These are phyloP conservation scores for Mylabris sibirica DNA, from an alignment of 2,888 invertebrate genomes.

Conservation along the genomic window DNA sequence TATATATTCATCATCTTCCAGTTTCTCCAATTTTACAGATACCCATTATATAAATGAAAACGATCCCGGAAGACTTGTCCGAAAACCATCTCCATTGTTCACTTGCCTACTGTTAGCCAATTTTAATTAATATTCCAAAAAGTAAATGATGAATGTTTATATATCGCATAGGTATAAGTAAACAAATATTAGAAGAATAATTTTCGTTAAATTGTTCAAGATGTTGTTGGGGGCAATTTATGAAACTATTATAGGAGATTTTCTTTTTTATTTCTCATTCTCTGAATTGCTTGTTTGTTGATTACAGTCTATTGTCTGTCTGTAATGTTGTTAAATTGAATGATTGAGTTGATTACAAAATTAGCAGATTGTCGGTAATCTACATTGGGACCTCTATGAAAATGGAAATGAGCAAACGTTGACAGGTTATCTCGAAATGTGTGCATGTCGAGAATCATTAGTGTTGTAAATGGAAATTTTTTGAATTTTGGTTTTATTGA, in stretches of 20 bases:
- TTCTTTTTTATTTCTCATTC: background rate
- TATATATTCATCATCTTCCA: background rate
- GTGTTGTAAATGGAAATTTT: background rate
- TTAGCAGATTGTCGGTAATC: conserved; percentile 11
- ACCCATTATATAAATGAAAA: background rate
- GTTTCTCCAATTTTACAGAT: background rate
- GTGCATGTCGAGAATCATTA: too few species aligned
- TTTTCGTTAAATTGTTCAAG: background rate
- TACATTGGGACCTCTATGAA: background rate
- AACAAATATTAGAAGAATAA: background rate
- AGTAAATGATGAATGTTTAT: background rate
- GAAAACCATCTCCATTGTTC: background rate
- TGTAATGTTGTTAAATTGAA: conserved; percentile 1
- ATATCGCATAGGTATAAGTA: background rate
- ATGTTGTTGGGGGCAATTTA: background rate
- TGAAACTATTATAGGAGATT: background rate
- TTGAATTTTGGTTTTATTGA: background rate
- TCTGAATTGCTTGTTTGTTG: conserved; percentile 4
- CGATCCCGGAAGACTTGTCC: background rate
- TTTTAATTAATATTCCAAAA: background rate
- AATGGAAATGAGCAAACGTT: conserved; percentile 8
- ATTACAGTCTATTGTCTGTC: background rate
- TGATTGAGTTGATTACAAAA: conserved; percentile 12
- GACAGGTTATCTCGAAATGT: background rate
- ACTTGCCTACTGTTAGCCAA: background rate